A percentile compares a stretch with the other conserved stretches of the same genome.
phyloP scores from a whole-genome alignment of 2,888 invertebrate species.

The Dicyrtomina minuta region DNA sequence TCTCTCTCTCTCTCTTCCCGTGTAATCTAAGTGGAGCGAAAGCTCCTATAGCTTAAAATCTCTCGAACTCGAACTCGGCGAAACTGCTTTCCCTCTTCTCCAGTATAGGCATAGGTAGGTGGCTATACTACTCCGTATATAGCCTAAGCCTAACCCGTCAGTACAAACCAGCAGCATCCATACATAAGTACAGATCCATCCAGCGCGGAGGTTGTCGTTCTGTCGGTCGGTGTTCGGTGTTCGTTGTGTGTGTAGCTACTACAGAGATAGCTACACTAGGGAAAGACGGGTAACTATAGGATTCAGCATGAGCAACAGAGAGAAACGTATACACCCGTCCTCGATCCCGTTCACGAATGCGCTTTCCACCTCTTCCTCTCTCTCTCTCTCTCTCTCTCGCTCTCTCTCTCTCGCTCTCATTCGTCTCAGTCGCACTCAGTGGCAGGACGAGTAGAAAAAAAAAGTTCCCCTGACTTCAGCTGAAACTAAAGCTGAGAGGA shows the following conservation, averaged over 20 bases:
- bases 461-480: slow-evolving; percentile 11
- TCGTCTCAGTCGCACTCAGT: slow-evolving; percentile 5
- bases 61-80: too few relatives aligned
- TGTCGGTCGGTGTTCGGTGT: background rate
- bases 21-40: background rate
- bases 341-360: slow-evolving; percentile 28
- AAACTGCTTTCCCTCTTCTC: background rate
- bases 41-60: background rate
- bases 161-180: background rate
- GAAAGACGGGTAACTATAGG: slow-evolving; percentile 20
- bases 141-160: background rate
- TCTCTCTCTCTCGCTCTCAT: background rate
- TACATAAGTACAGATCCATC: background rate
- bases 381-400: background rate
- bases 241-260: background rate
- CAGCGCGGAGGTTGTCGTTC: background rate
- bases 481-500: background rate
- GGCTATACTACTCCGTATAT: too few relatives aligned
- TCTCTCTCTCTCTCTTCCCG: background rate
- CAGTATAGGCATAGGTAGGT: too few relatives aligned
- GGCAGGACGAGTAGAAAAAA: slow-evolving; percentile 7
- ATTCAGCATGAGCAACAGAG: slow-evolving; percentile 28
- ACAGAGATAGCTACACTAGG: background rate
- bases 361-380: slow-evolving; percentile 20
- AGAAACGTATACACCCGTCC: slow-evolving; percentile 5